Percentiles rank a stretch among this genome's conserved stretches.
Conservation (phyloP, 2,797 vertebrate species). For the Channallabes apus region DNA sequence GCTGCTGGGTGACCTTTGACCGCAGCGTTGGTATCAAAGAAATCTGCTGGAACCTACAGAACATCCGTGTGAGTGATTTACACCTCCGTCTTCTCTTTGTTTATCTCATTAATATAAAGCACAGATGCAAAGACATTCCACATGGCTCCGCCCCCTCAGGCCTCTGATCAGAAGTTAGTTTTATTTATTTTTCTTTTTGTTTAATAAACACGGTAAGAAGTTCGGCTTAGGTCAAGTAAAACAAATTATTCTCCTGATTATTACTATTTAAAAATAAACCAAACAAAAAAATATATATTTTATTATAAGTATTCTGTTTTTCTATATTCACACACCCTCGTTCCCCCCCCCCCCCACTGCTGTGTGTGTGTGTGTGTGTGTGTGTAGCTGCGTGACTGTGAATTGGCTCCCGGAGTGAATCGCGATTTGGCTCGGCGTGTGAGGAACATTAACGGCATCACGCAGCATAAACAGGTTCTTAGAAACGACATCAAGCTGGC, state of each 20-base stretch:
- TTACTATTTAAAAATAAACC: too few species aligned
- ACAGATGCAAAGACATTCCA: background rate
- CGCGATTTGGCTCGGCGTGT: constrained; percentile 86
- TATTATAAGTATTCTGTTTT: background rate
- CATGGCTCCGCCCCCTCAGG: background rate
- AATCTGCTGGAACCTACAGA: constrained; percentile 93
- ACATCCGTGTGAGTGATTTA: constrained; percentile 80
- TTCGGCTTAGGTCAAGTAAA: too few species aligned
- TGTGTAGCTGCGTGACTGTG: too few species aligned
- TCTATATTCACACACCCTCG: background rate
- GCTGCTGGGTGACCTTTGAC: constrained; percentile 92
- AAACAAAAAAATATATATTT: too few species aligned
- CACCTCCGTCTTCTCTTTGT: background rate
- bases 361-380: constrained; percentile 66
- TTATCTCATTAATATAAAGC: background rate
- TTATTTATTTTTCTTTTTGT: too few species aligned
- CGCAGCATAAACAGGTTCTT: constrained; percentile 89
- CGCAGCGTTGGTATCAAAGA: constrained; percentile 92
- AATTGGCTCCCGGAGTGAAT: constrained; percentile 90
- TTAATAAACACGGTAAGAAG: too few species aligned
- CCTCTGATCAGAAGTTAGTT: too few species aligned
- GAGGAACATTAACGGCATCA: constrained; percentile 86
- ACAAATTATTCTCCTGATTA: too few species aligned
- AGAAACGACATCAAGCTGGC: constrained; percentile 93
- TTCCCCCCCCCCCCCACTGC: too few species aligned